phyloP scores from a whole-genome alignment of 2,888 invertebrate genomes.

The Linnaemya vulpina region DNA sequence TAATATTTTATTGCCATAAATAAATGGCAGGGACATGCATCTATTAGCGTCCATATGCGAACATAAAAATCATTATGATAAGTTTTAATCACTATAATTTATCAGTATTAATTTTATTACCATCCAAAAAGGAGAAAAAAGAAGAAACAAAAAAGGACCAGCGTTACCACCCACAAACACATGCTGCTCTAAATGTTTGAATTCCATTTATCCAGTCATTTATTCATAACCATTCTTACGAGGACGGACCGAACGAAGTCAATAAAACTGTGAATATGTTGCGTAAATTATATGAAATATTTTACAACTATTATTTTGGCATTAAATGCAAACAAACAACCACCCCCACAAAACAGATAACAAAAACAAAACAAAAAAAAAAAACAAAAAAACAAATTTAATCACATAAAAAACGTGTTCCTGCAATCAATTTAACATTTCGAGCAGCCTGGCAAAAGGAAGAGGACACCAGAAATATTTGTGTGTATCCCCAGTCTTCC shows the following conservation, averaged over 20 bases:
- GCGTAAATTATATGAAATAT: constrained; percentile 68
- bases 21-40: constrained; percentile 20
- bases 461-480: neutral
- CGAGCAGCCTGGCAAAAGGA: constrained; percentile 28
- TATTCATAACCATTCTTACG: constrained; percentile 31
- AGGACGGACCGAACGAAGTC: constrained; percentile 25
- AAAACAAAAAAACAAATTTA: too few relatives aligned
- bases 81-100: constrained; percentile 68
- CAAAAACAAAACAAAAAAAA: too few relatives aligned
- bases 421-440: constrained; percentile 77
- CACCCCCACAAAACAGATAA: constrained; percentile 35
- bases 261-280: constrained; percentile 64
- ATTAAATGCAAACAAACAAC: constrained; percentile 55
- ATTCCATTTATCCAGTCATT: constrained; percentile 44
- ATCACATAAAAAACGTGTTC: constrained; percentile 74
- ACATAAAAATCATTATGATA: constrained; percentile 67
- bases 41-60: constrained; percentile 63
- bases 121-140: constrained; percentile 2
- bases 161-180: constrained; percentile 32
- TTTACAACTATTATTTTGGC: constrained; percentile 73
- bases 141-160: neutral
- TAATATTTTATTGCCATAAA: constrained; percentile 49
- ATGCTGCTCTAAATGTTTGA: constrained; percentile 1
- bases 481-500: constrained; percentile 17
- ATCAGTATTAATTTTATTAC: constrained; percentile 70